These are phyloP conservation scores for Natrix natrix DNA, from an alignment of 2,797 vertebrate species.

Conservation along the genomic window DNA sequence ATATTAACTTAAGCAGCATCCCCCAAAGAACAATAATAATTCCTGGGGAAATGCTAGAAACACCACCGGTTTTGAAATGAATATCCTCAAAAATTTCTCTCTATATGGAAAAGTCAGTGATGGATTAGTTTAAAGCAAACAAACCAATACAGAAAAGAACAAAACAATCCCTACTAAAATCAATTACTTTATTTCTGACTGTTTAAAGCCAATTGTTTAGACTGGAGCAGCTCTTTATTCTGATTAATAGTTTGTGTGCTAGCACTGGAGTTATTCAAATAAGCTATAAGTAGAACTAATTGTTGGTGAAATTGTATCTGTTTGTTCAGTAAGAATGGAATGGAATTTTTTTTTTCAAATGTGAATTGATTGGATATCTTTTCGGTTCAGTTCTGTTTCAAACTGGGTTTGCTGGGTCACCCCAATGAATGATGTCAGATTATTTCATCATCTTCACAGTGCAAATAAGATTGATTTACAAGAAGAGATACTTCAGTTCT, in stretches of 20 bases:
- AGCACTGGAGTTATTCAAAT: conserved; percentile 47
- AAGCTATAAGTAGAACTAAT: conserved; percentile 59
- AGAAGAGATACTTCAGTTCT: neutral
- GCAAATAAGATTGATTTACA: conserved; percentile 21
- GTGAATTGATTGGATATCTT: conserved; percentile 32
- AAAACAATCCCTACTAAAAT: conserved; percentile 52
- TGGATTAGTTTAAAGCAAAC: conserved; percentile 48
- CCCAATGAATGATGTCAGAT: neutral
- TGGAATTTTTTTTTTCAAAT: conserved; percentile 32
- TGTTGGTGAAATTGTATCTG: conserved; percentile 45
- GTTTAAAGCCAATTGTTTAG: conserved; percentile 61
- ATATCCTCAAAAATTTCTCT: conserved; percentile 29
- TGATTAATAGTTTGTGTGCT: conserved; percentile 57
- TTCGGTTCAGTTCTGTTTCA: conserved; percentile 33
- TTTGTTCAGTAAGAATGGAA: conserved; percentile 29
- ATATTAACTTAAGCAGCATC: neutral
- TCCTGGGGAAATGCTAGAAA: conserved; percentile 7
- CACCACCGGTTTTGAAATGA: conserved; percentile 19
- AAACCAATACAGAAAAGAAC: conserved; percentile 24
- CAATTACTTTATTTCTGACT: conserved; percentile 56
- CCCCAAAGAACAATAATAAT: neutral
- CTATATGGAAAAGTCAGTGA: conserved; percentile 23
- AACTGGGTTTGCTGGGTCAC: conserved; percentile 9
- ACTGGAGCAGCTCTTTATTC: conserved; percentile 49
- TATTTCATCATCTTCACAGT: neutral